phyloP scores from a whole-genome alignment of 2,113 vertebrate species.

The Pangasianodon hypophthalmus region DNA sequence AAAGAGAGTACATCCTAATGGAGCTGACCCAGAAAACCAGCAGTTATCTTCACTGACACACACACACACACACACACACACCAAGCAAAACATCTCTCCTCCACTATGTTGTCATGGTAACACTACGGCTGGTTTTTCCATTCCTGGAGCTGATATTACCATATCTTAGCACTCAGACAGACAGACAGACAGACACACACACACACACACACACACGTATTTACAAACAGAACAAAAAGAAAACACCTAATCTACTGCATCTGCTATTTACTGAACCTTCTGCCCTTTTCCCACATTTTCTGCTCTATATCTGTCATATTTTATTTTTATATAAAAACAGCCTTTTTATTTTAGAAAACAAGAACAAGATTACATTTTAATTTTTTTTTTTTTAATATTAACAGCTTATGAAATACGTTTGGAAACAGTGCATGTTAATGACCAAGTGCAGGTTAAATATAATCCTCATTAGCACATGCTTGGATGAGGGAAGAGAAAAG shows the following conservation, averaged over 20 bases:
- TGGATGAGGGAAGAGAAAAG: background rate
- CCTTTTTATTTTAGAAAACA: background rate
- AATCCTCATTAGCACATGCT: background rate
- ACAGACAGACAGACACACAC: background rate
- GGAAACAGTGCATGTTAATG: background rate
- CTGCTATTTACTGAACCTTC: constrained; percentile 48
- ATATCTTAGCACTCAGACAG: constrained; percentile 45
- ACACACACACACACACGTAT: background rate
- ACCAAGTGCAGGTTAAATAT: background rate
- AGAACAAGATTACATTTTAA: background rate
- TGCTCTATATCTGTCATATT: background rate
- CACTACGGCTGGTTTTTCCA: constrained; percentile 44
- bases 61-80: constrained; percentile 10
- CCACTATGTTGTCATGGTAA: constrained; percentile 57
- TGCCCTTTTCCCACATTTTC: constrained; percentile 27
- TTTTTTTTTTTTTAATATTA: background rate
- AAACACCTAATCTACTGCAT: constrained; percentile 22
- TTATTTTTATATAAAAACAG: background rate
- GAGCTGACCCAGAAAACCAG: constrained; percentile 58
- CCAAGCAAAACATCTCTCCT: constrained; percentile 25
- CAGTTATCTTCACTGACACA: constrained; percentile 18
- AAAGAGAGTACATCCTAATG: constrained; percentile 49
- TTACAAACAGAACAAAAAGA: background rate
- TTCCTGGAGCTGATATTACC: constrained; percentile 43
- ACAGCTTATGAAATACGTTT: background rate